A percentile compares a stretch with the other conserved stretches of the same genome.
Evolutionary conservation across 2,113 vertebrate genomes (phyloP).

Genomic region (Suricata suricatta): DNA sequence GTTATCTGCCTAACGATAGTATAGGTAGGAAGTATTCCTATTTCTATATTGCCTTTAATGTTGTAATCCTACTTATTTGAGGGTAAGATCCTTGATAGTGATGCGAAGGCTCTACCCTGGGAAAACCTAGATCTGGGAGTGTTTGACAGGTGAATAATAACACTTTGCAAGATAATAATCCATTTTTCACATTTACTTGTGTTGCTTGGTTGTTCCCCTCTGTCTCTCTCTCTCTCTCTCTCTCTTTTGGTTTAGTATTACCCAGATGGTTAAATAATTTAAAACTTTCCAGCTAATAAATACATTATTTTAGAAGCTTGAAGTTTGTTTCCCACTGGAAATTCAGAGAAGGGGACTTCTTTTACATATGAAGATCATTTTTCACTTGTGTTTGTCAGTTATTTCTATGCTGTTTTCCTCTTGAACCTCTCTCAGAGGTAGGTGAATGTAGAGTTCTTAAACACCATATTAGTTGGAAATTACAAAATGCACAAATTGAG

Average conservation of each 20-base stretch:
- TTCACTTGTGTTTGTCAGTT: background rate
- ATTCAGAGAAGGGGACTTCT: background rate
- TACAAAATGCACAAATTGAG: background rate
- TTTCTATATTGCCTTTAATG: conserved; percentile 28
- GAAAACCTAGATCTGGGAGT: background rate
- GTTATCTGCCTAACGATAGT: background rate
- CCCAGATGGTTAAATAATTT: background rate
- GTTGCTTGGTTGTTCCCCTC: background rate
- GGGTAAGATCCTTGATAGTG: background rate
- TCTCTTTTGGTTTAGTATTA: background rate
- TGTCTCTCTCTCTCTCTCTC: background rate
- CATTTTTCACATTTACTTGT: background rate
- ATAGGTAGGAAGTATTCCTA: background rate
- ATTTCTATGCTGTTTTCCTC: conserved; percentile 22
- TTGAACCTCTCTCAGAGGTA: background rate
- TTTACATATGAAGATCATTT: background rate
- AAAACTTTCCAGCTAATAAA: conserved; percentile 16
- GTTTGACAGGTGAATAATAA: background rate
- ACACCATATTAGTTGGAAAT: conserved; percentile 21
- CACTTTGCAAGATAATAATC: background rate
- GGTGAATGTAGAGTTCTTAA: conserved; percentile 14
- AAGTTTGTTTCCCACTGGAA: conserved; percentile 32
- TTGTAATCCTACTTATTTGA: conserved; percentile 32
- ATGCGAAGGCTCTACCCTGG: background rate
- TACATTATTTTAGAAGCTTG: background rate